A percentile compares a stretch with the other conserved stretches of the same genome.
Evolutionary conservation across 2,797 vertebrate genomes (phyloP).

Genomic region (Acanthurus tractus): DNA sequence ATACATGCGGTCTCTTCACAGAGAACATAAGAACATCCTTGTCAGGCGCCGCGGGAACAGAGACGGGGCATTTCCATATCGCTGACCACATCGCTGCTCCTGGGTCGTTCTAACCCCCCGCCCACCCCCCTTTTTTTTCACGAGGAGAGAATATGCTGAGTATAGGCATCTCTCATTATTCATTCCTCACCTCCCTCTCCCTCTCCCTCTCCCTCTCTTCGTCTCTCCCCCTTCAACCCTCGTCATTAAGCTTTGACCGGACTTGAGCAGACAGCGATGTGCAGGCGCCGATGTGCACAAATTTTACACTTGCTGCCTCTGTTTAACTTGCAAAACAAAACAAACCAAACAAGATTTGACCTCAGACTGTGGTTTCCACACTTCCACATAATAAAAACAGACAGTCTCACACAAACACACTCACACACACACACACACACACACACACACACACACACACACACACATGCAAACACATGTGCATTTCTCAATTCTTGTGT

Average conservation of each 20-base stretch:
- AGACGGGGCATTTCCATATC: constrained; percentile 67
- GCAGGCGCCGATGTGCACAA: constrained; percentile 18
- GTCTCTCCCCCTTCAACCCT: not conserved
- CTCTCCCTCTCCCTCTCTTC: constrained; percentile 5
- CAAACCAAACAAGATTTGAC: constrained; percentile 39
- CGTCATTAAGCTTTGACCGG: constrained; percentile 35
- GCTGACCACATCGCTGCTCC: constrained; percentile 63
- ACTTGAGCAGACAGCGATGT: constrained; percentile 40
- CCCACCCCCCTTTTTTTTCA: constrained; percentile 1
- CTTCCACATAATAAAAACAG: not conserved
- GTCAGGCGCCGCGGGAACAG: constrained; percentile 52
- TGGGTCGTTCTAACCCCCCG: not conserved
- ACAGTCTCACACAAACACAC: not conserved
- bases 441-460: constrained; percentile 1
- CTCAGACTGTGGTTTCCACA: constrained; percentile 7
- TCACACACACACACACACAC: constrained; percentile 1
- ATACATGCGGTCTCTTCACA: constrained; percentile 36
- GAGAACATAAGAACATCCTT: constrained; percentile 52
- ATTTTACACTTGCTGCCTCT: constrained; percentile 59
- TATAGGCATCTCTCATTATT: constrained; percentile 53
- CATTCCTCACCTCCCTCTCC: constrained; percentile 19
- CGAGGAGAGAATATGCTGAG: constrained; percentile 72
- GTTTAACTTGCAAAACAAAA: constrained; percentile 49
- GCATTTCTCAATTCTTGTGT: not conserved
- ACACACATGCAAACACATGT: no score